Evolutionary conservation across 1,140 invertebrate species (phyloP), one percentile per base, ranked within the genome.

Genomic region (Papilio xuthus): DNA sequence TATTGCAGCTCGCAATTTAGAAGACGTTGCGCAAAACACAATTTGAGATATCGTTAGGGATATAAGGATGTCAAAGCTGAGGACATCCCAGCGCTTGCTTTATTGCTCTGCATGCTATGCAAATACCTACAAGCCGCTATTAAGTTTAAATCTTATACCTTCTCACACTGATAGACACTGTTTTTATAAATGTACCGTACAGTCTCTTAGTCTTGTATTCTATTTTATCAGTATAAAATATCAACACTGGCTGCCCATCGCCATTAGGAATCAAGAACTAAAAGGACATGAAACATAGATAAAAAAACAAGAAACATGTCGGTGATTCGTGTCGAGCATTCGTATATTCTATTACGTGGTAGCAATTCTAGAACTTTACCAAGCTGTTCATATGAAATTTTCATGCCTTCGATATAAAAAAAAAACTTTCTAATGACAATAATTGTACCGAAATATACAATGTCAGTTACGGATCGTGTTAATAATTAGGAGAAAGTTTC

Each of bases 401-500:
- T 44, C 9, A 2, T 44, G 8, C 42, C 12, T 44, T 7, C 8
- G 9, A 44, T 10, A 44, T 1, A 53, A 9, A 20, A 53, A 60
- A 60, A 13, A 15, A 23, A 13, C 56, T 60, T 26, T 60, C 56
- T 60, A 60, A 60, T 60, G 56, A 60, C 56, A 28, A 60, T 60
- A 60, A 60, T 60, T 60, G 56, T 60, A 60, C 56, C 56, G 10
- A 60, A 60, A 60, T 60, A 26, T 12, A 60, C 56, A 26, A 60
- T 26, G 20, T 56, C 15, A 47, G 18, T 15, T 47, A 53, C 10
- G 26, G 23, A 60, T 60, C 56, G 56, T 26, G 56, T 23, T 26
- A 53, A 3, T 53, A 60, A 28, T 60, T 60, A 26, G 56, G 56
- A 26, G 56, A 60, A 60, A 60, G 23, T 60, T 60, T 28, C 13